phyloP scores from a whole-genome alignment of 2,888 invertebrate genomes.

The Agonopterix heracliana region DNA sequence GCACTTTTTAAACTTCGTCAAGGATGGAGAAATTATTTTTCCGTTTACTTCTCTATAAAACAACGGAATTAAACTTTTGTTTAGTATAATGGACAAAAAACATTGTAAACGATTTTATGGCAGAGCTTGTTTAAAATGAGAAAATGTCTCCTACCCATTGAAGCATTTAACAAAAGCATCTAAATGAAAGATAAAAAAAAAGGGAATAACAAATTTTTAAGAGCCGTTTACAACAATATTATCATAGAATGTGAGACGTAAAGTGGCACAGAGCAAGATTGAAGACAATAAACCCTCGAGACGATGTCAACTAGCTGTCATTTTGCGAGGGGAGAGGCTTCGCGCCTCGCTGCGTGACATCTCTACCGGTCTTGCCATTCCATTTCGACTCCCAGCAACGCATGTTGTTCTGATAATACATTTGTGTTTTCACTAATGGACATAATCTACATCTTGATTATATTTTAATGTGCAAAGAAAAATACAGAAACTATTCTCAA shows the following conservation, averaged over 20 bases:
- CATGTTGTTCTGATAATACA: slow-evolving; percentile 6
- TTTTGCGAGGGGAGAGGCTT: slow-evolving; percentile 14
- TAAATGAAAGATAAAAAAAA: neutral
- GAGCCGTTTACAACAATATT: slow-evolving; percentile 10
- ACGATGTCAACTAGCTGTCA: slow-evolving; percentile 28
- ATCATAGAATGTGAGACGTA: slow-evolving; percentile 11
- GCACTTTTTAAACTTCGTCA: slow-evolving; percentile 4
- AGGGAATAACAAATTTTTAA: slow-evolving; percentile 8
- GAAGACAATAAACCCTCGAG: slow-evolving; percentile 31
- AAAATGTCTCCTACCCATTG: no score
- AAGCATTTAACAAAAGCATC: no score
- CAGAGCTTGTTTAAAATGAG: no score
- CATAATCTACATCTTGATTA: slow-evolving; percentile 2
- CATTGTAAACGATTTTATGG: no score
- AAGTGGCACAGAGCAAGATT: slow-evolving; percentile 15
- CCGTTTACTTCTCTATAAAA: neutral
- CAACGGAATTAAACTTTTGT: no score
- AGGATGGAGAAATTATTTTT: slow-evolving; percentile 6
- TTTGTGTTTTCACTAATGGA: no score
- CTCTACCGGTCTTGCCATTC: slow-evolving; percentile 6
- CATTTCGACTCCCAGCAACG: slow-evolving; percentile 2
- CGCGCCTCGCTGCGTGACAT: slow-evolving; percentile 6
- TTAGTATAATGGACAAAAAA: no score
- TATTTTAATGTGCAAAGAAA: slow-evolving; percentile 3
- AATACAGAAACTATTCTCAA: slow-evolving; percentile 3